Conservation (phyloP, 2,113 vertebrate genomes). For the Pyxicephalus adspersus region DNA sequence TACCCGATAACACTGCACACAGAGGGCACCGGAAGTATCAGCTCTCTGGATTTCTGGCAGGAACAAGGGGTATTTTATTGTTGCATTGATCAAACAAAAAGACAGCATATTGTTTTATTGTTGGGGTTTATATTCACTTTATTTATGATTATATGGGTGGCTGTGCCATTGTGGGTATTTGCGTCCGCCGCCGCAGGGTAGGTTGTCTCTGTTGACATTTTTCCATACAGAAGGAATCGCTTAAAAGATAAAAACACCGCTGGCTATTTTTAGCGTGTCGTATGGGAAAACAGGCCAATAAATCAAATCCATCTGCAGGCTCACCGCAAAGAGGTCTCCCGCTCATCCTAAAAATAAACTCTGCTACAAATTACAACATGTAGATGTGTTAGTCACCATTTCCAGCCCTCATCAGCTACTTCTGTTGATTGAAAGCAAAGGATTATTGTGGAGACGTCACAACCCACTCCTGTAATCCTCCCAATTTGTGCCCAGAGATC, state of each 20-base stretch:
- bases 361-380: not conserved
- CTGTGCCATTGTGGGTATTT: not conserved
- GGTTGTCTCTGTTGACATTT: slow-evolving; percentile 9
- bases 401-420: not conserved
- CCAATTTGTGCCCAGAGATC: too few species aligned
- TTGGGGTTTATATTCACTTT: too few species aligned
- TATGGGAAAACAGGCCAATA: slow-evolving; percentile 19
- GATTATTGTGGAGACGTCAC: not conserved
- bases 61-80: too few species aligned
- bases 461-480: too few species aligned
- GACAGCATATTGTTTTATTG: too few species aligned
- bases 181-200: not conserved
- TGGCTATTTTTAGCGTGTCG: slow-evolving; percentile 13
- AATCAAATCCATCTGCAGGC: not conserved
- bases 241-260: not conserved
- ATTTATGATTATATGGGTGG: too few species aligned
- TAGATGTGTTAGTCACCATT: slow-evolving; percentile 11
- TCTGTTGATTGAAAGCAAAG: not conserved
- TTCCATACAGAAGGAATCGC: slow-evolving; percentile 19
- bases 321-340: not conserved
- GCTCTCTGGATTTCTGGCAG: too few species aligned
- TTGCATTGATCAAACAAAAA: too few species aligned
- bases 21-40: too few species aligned
- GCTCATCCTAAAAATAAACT: not conserved
- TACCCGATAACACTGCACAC: too few species aligned